Evolutionary conservation across 2,888 invertebrate species (phyloP).

Genomic region (Masnerella sp.): DNA sequence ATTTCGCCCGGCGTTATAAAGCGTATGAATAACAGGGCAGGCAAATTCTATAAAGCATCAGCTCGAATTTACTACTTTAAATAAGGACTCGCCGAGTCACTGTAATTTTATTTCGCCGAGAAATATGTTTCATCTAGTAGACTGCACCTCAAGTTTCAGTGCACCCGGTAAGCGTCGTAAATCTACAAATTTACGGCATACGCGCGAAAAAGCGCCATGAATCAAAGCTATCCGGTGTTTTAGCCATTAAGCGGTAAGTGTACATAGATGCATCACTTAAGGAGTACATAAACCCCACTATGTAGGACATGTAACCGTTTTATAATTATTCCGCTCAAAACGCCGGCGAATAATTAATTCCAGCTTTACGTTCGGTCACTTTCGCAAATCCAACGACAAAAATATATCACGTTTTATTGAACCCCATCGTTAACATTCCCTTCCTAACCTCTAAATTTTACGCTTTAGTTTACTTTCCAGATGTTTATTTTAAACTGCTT

Average conservation of each 20-base stretch:
- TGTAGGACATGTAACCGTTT: slow-evolving; percentile 45
- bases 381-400: too few relatives aligned
- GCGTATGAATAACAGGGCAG: too few relatives aligned
- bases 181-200: slow-evolving; percentile 46
- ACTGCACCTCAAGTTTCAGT: slow-evolving; percentile 36
- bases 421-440: too few relatives aligned
- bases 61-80: slow-evolving; percentile 45
- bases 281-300: slow-evolving; percentile 44
- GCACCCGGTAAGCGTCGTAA: slow-evolving; percentile 40
- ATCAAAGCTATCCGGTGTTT: slow-evolving; percentile 49
- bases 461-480: too few relatives aligned
- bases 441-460: too few relatives aligned
- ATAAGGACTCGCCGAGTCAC: slow-evolving; percentile 37
- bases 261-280: slow-evolving; percentile 44
- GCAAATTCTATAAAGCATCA: slow-evolving; percentile 40
- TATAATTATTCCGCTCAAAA: slow-evolving; percentile 28
- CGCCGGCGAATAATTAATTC: slow-evolving; percentile 26
- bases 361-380: too few relatives aligned
- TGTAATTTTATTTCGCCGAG: slow-evolving; percentile 40
- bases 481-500: too few relatives aligned
- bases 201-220: slow-evolving; percentile 50
- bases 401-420: too few relatives aligned
- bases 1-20: too few relatives aligned
- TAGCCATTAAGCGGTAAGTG: slow-evolving; percentile 43
- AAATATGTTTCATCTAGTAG: slow-evolving; percentile 45